Evolutionary conservation across 2,888 invertebrate species (phyloP), one percentile per base, ranked within the genome.

Genomic region (Nowickia ferox): DNA sequence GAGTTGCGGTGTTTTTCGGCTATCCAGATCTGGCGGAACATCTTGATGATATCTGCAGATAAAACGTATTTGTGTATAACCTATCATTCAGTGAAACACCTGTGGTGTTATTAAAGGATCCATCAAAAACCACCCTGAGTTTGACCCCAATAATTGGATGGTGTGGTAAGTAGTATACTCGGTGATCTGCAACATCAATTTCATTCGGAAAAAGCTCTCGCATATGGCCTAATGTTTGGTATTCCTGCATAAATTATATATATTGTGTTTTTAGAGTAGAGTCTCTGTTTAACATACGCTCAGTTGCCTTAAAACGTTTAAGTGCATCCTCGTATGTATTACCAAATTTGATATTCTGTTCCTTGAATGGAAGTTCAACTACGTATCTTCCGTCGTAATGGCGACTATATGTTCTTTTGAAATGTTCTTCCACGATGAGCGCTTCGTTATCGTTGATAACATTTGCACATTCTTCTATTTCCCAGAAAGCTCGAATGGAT

Each of bases 11-110:
- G 87, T 1, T 76, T 44, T 1, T 85, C 57, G 10, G 79, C 10
- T 0, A 87, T 51, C 87, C 86, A 87, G 13, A 88, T 87, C 40
- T 87, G 87, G 2, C 85, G 82, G 53, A 87, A 87, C 86, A 87
- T 87, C 40, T 88, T 86, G 11, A 84, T 68, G 9, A 87, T 86
- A 48, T 84, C 86, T 0, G 86, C 79, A 9, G 82, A 80, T n/a
- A 87, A 86, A 1, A 81, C 85, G 15, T 72, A 87, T 1, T 53
- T 9, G 79, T 86, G 38, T 84, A 61, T 10, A 84, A 10, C 0
- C 40, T 59, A 2, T 44, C 59, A 17, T 80, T 72, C 1, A 75
- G 30, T 9, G 82, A 78, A 15, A 9, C 44, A 6, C 55, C 74
- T 10, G 38, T 8, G 1, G 77, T 9, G 13, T 66, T 74, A 30